Evolutionary conservation across 1,140 invertebrate genomes (phyloP), one percentile per base, ranked within the genome.

Genomic region (Rhopalosiphum padi): DNA sequence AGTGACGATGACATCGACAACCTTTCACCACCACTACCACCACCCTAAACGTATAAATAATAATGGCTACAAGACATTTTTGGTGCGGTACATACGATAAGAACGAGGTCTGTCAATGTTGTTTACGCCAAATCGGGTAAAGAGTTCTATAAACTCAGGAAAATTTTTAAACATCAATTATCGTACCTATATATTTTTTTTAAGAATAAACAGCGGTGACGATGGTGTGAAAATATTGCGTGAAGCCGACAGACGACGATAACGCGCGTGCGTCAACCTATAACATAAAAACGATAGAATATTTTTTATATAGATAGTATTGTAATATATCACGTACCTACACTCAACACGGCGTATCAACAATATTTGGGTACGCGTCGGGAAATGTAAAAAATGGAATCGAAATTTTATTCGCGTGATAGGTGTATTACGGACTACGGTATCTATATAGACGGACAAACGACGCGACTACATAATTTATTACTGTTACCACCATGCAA

Each of bases 151-250:
- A 21, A n/a, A 22, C 43, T 30, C 46, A 30, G 6, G 48, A 48
- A 51, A 87, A 48, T 87, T 46, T 87, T 48, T 35, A 48, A 87
- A 87, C n/a, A 87, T 87, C 86, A 87, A 48, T 87, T n/a, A 48
- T 86, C 30, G 15, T 6, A 18, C 60, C 0, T 77, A 77, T 77
- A 7, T 23, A 77, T 77, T n/a, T n/a, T n/a, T 77, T 18, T n/a
- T 21, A 6, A 35, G 60, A 68, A 48, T n/a, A 48, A 87, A 87
- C 86, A 30, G 11, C 83, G 41, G 11, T 41, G 41, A 5, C 41
- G 23, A 30, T 2, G 7, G 25, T n/a, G 86, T 48, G 86, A 87
- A n/a, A 87, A 85, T 30, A 68, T 68, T 30, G 15, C 60, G 30
- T 68, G 30, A n/a, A n/a, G 60, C 15, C 60, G 30, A 68, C 60